Conservation (phyloP, 2,888 invertebrate genomes). For the Pasiphila rectangulata region DNA sequence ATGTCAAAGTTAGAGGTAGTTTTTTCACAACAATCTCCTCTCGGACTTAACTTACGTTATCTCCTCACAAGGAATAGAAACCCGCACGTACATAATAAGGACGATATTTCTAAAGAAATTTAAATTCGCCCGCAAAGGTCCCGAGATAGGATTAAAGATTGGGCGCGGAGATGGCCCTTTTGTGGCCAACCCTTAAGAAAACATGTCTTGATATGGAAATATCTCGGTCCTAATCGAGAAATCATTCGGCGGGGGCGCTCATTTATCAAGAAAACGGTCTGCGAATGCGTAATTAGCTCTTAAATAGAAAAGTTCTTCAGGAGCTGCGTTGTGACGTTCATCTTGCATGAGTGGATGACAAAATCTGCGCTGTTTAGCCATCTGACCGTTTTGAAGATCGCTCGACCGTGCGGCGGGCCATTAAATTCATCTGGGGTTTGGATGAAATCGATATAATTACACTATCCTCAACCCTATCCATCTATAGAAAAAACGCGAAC, state of each 20-base stretch:
- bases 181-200: constrained; percentile 80
- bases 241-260: constrained; percentile 75
- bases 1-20: constrained; percentile 77
- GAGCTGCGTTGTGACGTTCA: constrained; percentile 61
- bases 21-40: constrained; percentile 80
- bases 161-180: constrained; percentile 79
- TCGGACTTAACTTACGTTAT: constrained; percentile 81
- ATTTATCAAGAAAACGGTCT: constrained; percentile 69
- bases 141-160: constrained; percentile 81
- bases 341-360: constrained; percentile 63
- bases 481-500: constrained; percentile 13
- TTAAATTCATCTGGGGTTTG: constrained; percentile 62
- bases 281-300: constrained; percentile 69
- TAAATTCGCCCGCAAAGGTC: constrained; percentile 81
- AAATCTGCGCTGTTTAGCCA: constrained; percentile 59
- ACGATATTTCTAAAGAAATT: constrained; percentile 82
- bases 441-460: constrained; percentile 51
- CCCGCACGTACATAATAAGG: constrained; percentile 81
- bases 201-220: constrained; percentile 82
- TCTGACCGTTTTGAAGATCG: constrained; percentile 67
- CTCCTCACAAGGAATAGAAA: constrained; percentile 78
- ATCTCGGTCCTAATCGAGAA: constrained; percentile 75
- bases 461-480: constrained; percentile 33
- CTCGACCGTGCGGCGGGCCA: constrained; percentile 62
- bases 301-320: constrained; percentile 49